A percentile compares a stretch with the other conserved stretches of the same genome.
Conservation (phyloP, 1,140 invertebrate genomes). For the Bombus difficillimus region DNA sequence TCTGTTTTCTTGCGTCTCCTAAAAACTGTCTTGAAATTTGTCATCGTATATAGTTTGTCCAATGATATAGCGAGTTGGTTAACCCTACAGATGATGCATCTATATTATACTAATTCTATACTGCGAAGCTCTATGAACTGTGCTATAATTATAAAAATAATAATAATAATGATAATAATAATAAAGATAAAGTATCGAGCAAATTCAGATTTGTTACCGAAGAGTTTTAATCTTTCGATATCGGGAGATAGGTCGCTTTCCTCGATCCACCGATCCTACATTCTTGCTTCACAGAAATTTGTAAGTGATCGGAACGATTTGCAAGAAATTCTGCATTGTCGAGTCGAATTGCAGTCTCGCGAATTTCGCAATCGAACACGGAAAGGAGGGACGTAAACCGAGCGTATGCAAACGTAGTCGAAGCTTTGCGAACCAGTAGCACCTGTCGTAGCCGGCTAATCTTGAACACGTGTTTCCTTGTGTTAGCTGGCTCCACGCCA, state of each 20-base stretch:
- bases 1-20: background rate
- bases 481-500: slow-evolving; percentile 76
- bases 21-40: slow-evolving; percentile 7
- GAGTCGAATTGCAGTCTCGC: slow-evolving; percentile 2
- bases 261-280: background rate
- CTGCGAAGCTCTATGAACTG: background rate
- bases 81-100: background rate
- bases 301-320: slow-evolving; percentile 30
- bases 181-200: too few species aligned
- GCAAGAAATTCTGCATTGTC: slow-evolving; percentile 38
- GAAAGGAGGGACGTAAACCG: slow-evolving; percentile 39
- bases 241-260: too few species aligned
- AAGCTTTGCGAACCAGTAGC: slow-evolving; percentile 69
- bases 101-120: background rate
- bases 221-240: too few species aligned
- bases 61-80: background rate
- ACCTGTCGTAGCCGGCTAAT: slow-evolving; percentile 79
- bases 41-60: too few species aligned
- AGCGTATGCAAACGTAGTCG: slow-evolving; percentile 70
- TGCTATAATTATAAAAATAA: background rate
- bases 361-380: slow-evolving; percentile 32
- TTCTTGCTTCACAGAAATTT: slow-evolving; percentile 26
- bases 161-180: background rate
- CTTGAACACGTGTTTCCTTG: slow-evolving; percentile 80
- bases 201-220: too few species aligned